These are phyloP conservation scores for Bimastos eiseni DNA, from an alignment of 2,888 invertebrate genomes.

Conservation along the genomic window DNA sequence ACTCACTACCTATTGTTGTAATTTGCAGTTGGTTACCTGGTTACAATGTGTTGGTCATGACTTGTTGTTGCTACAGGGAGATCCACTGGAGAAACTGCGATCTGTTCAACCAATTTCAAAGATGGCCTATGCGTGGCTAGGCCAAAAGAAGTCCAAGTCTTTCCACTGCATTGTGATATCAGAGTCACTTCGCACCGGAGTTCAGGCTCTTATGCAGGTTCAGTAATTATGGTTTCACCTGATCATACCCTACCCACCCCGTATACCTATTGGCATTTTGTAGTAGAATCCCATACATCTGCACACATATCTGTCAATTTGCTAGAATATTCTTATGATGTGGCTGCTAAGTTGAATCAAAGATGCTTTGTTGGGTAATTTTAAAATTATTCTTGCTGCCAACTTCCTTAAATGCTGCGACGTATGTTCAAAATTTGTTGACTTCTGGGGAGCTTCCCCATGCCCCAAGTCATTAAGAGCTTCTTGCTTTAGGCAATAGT, in stretches of 20 bases:
- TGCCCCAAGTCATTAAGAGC: too few relatives aligned
- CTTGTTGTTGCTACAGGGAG: conserved; percentile 46
- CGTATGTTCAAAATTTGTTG: too few relatives aligned
- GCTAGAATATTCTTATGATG: neutral
- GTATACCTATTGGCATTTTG: neutral
- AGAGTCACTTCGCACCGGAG: conserved; percentile 67
- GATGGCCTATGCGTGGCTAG: conserved; percentile 74
- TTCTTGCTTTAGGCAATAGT: too few relatives aligned
- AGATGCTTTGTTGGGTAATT: neutral
- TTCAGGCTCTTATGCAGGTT: conserved; percentile 81
- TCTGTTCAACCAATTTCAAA: conserved; percentile 39
- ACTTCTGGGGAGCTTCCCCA: too few relatives aligned
- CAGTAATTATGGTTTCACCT: neutral
- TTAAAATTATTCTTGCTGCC: too few relatives aligned
- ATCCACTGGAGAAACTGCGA: conserved; percentile 47
- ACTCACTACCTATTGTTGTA: too few relatives aligned
- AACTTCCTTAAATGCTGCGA: too few relatives aligned
- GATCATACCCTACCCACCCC: neutral
- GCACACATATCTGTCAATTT: neutral
- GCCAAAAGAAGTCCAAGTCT: conserved; percentile 80
- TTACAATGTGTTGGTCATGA: neutral
- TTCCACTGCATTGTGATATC: conserved; percentile 74
- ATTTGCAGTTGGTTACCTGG: too few relatives aligned
- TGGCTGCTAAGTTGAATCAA: neutral
- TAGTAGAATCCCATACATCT: neutral